Base-by-base conservation (phyloP, 2,888 invertebrate genomes). In the Caenorhabditis sp. region DNA sequence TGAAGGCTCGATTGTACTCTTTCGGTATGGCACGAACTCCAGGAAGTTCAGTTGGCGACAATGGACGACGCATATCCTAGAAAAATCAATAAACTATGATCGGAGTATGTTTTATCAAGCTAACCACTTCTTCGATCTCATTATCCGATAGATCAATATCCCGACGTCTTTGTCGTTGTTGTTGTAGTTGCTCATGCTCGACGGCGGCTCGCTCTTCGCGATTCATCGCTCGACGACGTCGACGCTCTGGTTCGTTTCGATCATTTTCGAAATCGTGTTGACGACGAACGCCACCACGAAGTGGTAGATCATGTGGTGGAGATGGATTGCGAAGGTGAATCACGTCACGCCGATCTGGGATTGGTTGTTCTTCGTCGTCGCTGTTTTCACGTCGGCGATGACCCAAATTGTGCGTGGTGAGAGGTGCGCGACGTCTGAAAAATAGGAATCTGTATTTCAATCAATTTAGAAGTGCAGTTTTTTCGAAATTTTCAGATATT, bases 11-110 rank as follows among this genome's bases (percentile, higher is more conserved):
- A 50, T 76, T 76, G 66, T 59, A 71, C 31, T 63, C 59, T 53
- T 66, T 65, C 2, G 76, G 76, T 25, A 76, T 68, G 0, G 76
- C 68, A 1, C 68, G 61, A 14, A 76, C 76, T 8, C 76, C 76
- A 8, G 76, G 76, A 43, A 76, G 38, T 20, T 70, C 59, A 0
- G 71, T 64, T 17, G 76, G 76, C 10, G 71, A 71, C 4, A 71
- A 36, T 5, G 71, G 58, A 0, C 68, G 63, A 27, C 56, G 56
- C 5, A 12, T 7, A 26, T 53, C 53, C 21, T 53, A 12, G 4
- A 21, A 23, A 53, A 57, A 62, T 21, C 62, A 59, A 14, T n/a
- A 20, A 23, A 21, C 21, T 53, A 53, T 5, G 21, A 5, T n/a
- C n/a, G 1, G 21, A 23, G 53, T 8, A 23, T 21, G 8, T 53